Conservation (phyloP, 2,113 vertebrate species). For the Bolborhynchus lineola region DNA sequence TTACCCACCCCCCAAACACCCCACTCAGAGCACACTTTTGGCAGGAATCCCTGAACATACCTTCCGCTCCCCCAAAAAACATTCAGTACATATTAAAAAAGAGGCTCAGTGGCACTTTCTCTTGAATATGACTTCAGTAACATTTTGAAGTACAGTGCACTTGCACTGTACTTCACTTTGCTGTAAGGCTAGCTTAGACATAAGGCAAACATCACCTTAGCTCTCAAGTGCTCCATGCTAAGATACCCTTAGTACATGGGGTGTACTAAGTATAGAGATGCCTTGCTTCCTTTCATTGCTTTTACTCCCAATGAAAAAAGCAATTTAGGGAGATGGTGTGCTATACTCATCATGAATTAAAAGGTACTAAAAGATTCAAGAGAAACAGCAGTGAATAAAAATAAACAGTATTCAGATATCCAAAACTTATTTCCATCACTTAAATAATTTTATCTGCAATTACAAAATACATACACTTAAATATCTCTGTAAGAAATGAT, state of each 20-base stretch:
- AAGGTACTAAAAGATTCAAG: constrained; percentile 49
- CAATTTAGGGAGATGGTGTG: constrained; percentile 28
- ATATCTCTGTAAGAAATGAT: constrained; percentile 63
- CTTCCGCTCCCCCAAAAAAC: not conserved
- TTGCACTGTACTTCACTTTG: not conserved
- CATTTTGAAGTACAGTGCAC: constrained; percentile 19
- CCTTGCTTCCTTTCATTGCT: not conserved
- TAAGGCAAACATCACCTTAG: constrained; percentile 52
- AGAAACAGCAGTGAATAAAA: constrained; percentile 49
- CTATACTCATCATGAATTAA: constrained; percentile 18
- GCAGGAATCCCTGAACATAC: not conserved
- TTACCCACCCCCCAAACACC: too few relatives aligned
- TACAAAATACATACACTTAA: constrained; percentile 74
- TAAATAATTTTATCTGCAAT: constrained; percentile 66
- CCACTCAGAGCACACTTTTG: not conserved
- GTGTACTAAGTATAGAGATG: constrained; percentile 21
- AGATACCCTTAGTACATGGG: constrained; percentile 15
- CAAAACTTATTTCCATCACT: constrained; percentile 48
- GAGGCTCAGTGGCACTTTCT: constrained; percentile 45
- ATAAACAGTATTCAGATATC: constrained; percentile 44
- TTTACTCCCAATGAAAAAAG: constrained; percentile 24
- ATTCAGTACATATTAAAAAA: constrained; percentile 1
- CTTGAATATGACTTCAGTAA: constrained; percentile 15
- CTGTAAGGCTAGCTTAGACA: constrained; percentile 48
- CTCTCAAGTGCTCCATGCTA: not conserved